Evolutionary conservation across 2,888 invertebrate species (phyloP), one percentile per base, ranked within the genome.

Genomic region (Synergus itoensis): DNA sequence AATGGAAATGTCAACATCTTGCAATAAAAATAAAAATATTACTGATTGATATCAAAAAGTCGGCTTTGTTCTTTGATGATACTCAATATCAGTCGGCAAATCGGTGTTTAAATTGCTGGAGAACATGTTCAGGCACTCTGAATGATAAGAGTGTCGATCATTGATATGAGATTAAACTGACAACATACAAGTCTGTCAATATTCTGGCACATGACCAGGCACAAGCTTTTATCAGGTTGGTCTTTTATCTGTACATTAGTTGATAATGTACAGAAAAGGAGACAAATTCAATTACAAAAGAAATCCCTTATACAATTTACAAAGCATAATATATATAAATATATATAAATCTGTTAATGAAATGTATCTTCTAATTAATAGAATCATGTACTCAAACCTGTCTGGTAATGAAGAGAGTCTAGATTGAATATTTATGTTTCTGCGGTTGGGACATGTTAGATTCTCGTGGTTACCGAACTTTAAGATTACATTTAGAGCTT

Each of bases 31-130:
- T 53, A n/a, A 8, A 53, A 12, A 53, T 53, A 53, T n/a, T n/a
- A 53, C 53, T 53, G 36, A 60, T 21, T 73, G 2, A 28, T 16
- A 53, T 73, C 45, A 21, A 76, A 48, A 79, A 60, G 85, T 85
- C 89, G 88, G 89, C 86, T 84, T 81, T 85, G 85, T 84, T 86
- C 89, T 90, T 90, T 90, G 89, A 90, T 86, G 90, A 90, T 90
- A 89, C 86, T 84, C 80, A 28, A 28, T 84, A 75, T 89, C 41
- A 21, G 88, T 89, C 89, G 84, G 84, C 77, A 85, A 86, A 87
- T 86, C 88, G 86, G 86, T 90, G 89, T 89, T 89, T 89, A 88
- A 90, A 88, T 85, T 89, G 84, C 84, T 76, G 73, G 76, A 81
- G 80, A 84, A 87, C 87, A 86, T 83, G 86, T 84, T 80, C 85